Conservation (phyloP, 1,140 invertebrate genomes). For the Scaptomyza montana region DNA sequence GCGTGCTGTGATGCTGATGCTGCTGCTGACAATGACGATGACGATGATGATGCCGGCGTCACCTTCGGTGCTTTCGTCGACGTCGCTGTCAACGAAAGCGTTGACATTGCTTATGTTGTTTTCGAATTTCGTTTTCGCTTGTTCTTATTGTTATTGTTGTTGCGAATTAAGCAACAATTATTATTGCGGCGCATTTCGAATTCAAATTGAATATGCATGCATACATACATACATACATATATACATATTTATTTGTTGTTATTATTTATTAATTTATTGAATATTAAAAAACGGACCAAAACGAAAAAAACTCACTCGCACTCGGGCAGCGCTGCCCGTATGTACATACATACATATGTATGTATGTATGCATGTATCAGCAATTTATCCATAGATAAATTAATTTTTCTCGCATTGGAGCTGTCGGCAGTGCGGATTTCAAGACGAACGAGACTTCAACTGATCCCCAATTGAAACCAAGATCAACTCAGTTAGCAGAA, state of each 20-base stretch:
- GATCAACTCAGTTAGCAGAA: slow-evolving; percentile 42
- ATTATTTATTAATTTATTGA: slow-evolving; percentile 33
- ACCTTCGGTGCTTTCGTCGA: slow-evolving; percentile 18
- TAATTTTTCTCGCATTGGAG: slow-evolving; percentile 63
- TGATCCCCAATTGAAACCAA: slow-evolving; percentile 42
- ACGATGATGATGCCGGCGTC: slow-evolving; percentile 27
- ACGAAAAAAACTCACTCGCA: background rate
- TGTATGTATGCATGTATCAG: slow-evolving; percentile 20
- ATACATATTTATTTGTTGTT: background rate
- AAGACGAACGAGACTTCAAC: slow-evolving; percentile 30
- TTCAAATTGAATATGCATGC: slow-evolving; percentile 20
- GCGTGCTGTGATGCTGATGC: slow-evolving; percentile 10
- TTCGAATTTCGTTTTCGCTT: slow-evolving; percentile 49
- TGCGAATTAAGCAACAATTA: slow-evolving; percentile 44
- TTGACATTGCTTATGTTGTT: slow-evolving; percentile 54
- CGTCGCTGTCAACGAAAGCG: slow-evolving; percentile 39
- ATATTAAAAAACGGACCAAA: slow-evolving; percentile 35
- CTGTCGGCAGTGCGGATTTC: slow-evolving; percentile 29
- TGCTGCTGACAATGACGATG: background rate
- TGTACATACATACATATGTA: slow-evolving; percentile 33
- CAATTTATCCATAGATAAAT: slow-evolving; percentile 59
- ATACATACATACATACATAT: too few species aligned
- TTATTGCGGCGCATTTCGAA: slow-evolving; percentile 51
- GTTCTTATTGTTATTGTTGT: slow-evolving; percentile 41
- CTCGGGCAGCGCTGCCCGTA: slow-evolving; percentile 8